Evolutionary conservation across 2,797 vertebrate genomes (phyloP), one percentile per base, ranked within the genome.

Genomic region (Emydoidea blandingii): DNA sequence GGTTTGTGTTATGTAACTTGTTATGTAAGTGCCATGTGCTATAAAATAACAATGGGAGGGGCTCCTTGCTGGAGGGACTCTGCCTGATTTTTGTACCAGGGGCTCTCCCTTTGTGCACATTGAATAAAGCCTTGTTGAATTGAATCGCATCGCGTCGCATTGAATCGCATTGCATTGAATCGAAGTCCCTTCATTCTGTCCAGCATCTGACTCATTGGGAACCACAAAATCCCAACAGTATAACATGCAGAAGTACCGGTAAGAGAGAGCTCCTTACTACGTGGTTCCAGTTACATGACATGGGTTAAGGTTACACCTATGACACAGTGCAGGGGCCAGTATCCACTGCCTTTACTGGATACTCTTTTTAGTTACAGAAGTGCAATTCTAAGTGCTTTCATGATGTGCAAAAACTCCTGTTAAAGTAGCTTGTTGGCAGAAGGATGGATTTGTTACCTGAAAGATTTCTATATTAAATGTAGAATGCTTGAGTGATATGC

Each of bases 311-410:
- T 9, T 87, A 8, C 79, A 49, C 44, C 12, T 56, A 8, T 47
- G 25, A 82, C 41, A 34, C 41, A 68, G 34, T n/a, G 15, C 27
- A 5, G 37, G 5, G 6, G 6, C 27, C 3, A 72, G 12, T 79
- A 47, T 2, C 1, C 9, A 52, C 18, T 1, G 0, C 7, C 52
- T 84, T 79, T 84, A 44, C 8, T n/a, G 2, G 21, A 56, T 65
- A 49, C 8, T 62, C 62, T 85, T 21, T 8, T 12, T 21, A 57
- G 5, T 68, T 82, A n/a, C n/a, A 1, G 2, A 23, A 47, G 21
- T 34, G 50, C 53, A 41, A 11, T 53, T 90, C 79, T 85, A 81
- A 81, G 34, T 56, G 2, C 0, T 78, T 91, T 68, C 4, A 23
- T 68, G n/a, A 68, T 10, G 9, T 37, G 19, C n/a, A 37, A n/a